Conservation (phyloP, 2,113 vertebrate species). For the Nesoenas mayeri region DNA sequence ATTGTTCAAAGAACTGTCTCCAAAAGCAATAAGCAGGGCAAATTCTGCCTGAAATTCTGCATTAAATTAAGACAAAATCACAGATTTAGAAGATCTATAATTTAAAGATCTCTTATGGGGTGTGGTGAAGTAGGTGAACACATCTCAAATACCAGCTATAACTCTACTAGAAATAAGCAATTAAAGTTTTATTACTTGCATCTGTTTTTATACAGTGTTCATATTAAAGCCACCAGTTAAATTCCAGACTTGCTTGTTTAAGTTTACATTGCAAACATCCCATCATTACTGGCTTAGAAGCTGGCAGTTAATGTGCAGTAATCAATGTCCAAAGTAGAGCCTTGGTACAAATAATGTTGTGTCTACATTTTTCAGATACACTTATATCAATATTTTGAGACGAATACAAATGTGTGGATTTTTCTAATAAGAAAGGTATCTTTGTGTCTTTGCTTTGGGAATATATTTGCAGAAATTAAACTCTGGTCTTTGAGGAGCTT, state of each 20-base stretch:
- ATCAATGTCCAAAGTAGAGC: background rate
- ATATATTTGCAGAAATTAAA: conserved; percentile 3
- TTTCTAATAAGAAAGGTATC: background rate
- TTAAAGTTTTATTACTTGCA: background rate
- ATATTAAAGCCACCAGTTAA: background rate
- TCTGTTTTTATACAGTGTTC: background rate
- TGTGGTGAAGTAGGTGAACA: background rate
- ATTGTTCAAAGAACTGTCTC: background rate
- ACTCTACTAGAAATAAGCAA: background rate
- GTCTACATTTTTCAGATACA: background rate
- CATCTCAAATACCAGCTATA: background rate
- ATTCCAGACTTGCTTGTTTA: background rate
- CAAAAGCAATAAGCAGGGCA: background rate
- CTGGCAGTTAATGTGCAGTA: background rate
- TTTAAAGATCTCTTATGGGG: background rate
- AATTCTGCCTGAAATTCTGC: background rate
- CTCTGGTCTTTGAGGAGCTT: background rate
- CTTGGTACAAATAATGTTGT: background rate
- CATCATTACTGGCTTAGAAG: background rate
- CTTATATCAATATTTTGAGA: background rate
- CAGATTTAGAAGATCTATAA: background rate
- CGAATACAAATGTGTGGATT: background rate
- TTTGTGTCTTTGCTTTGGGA: background rate
- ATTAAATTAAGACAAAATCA: background rate
- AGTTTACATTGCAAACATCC: background rate